Base-by-base conservation (phyloP, 2,888 invertebrate species). In the Orthosia incerta region DNA sequence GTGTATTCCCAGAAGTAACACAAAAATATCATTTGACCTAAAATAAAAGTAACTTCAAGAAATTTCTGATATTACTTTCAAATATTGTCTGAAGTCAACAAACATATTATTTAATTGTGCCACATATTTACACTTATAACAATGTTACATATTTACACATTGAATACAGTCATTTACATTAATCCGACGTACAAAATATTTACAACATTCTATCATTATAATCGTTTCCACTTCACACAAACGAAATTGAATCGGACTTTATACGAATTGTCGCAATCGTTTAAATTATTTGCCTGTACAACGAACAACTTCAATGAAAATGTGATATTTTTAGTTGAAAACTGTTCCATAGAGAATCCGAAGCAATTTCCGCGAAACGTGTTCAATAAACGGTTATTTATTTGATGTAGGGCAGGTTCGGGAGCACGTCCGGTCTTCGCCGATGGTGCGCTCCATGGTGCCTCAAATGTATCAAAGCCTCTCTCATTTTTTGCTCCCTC, bases 361-460 rank as follows among this genome's bases (percentile, higher is more conserved):
- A 85, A 80, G 83, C 83, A 83, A 85, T 86, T 84, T 74, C 64
- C 55, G 69, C 46, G 46, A 73, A 76, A 77, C 73, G 69, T 75
- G 66, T 83, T 82, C 74, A 80, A 71, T 86, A 82, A 74, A 74
- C 45, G 26, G 31, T 45, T 60, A 65, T 86, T 91, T 92, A 95
- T 93, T 95, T 95, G 73, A 95, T 95, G 84, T 94, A 95, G 62
- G 95, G 94, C 85, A 92, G 89, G 79, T 95, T 94, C 26, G 95
- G 94, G 26, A 93, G 85, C 18, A 87, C 86, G 69, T 95, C 95
- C 15, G 93, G 91, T 87, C 94, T 95, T 85, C 94, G 91, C 11
- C 94, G 92, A 80, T 94, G 96, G 81, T 95, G 96, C 23, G 89
- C 86, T 55, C 95, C 95, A 81, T 95, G 95, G 81, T 96, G 96